A percentile compares a stretch with the other conserved stretches of the same genome.
Evolutionary conservation across 2,113 vertebrate genomes (phyloP).

Genomic region (Columbina picui): DNA sequence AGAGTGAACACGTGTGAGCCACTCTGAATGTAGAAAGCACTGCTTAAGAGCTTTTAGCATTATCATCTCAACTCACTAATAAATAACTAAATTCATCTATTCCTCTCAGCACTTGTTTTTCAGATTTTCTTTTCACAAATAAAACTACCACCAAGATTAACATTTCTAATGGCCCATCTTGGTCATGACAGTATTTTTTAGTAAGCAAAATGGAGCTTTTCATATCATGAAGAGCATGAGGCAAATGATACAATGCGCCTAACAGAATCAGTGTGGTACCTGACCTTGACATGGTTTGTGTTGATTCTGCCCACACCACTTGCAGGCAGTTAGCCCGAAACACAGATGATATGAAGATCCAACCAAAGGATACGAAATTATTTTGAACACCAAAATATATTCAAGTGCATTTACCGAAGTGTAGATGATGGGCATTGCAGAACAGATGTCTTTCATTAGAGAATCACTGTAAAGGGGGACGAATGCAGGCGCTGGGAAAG

Average conservation of each 20-base stretch:
- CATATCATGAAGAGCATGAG: background rate
- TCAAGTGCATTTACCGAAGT: background rate
- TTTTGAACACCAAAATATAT: background rate
- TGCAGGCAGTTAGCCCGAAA: background rate
- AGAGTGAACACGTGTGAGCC: background rate
- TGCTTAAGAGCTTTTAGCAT: background rate
- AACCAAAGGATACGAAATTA: background rate
- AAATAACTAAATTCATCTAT: background rate
- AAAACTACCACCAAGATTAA: background rate
- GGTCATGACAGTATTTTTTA: background rate
- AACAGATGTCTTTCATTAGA: constrained; percentile 57
- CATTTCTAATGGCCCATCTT: background rate
- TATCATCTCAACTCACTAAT: background rate
- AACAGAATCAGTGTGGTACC: background rate
- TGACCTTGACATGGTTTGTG: background rate
- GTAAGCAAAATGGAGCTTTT: background rate
- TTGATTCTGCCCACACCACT: background rate
- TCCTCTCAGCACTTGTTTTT: background rate
- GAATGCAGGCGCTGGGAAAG: background rate
- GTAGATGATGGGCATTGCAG: constrained; percentile 3
- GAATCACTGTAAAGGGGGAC: constrained; percentile 7
- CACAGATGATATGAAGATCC: background rate
- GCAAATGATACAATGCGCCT: background rate
- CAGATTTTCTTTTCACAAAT: background rate
- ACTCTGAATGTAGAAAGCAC: background rate